Base-by-base conservation (phyloP, 1,140 invertebrate species). In the Linepithema humile region DNA sequence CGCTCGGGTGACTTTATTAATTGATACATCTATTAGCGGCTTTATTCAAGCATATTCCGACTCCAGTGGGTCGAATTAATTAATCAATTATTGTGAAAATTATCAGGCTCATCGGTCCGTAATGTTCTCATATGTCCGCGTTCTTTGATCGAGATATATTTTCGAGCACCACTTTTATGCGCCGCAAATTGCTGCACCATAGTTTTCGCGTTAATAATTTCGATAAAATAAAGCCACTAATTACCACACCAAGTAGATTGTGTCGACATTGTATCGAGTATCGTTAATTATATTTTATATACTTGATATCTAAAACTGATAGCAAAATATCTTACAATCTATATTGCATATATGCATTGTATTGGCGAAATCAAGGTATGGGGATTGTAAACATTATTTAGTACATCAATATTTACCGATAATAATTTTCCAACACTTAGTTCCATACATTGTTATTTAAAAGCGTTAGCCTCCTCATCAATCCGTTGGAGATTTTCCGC, bases 11-110 rank as follows among this genome's bases (percentile, higher is more conserved):
- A 26, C 50, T 80, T 80, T 80, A 80, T 80, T 80, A 80, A 80
- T 80, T 80, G 75, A 80, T 80, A 80, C 48, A 70, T 78, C 45
- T 78, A 78, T 80, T 80, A 80, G 64, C 64, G 48, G 75, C 75
- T 80, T 80, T 70, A 80, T 80, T 80, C 75, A 57, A 70, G 75
- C 75, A 80, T 80, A 55, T 48, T 80, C 23, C 35, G 64, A 55
- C 75, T 67, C 75, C 75, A 70, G 12, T 80, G 75, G 57, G 40
- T 80, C 75, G 64, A 80, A 80, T 80, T 80, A 80, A 69, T 80
- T 80, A 80, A 80, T 80, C 75, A 80, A 80, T 80, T 80, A 80
- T 53, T 67, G 64, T 80, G 64, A 80, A 80, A 80, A 80, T 80
- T 80, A 80, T 70, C 35, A 29, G 50, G 26, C 50, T 55, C 64